Evolutionary conservation across 2,888 invertebrate genomes (phyloP).

Genomic region (Sympetrum striolatum): DNA sequence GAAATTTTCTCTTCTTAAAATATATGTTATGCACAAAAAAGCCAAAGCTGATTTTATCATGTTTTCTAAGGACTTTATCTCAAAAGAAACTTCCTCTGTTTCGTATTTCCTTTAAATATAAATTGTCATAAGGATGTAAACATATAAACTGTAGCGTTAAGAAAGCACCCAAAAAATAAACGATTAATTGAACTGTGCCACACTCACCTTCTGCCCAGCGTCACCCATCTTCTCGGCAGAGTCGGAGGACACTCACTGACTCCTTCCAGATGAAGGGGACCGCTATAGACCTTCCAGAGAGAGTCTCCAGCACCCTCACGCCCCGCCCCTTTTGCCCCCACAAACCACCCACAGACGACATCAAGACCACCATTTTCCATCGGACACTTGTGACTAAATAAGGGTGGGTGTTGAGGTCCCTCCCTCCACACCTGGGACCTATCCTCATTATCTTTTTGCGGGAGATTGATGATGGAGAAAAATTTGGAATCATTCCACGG

Average conservation of each 20-base stretch:
- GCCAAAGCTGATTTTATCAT: too few relatives aligned
- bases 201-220: neutral
- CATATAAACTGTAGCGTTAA: too few relatives aligned
- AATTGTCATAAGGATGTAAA: too few relatives aligned
- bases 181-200: too few relatives aligned
- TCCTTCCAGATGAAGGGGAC: neutral
- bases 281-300: neutral
- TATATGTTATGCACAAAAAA: too few relatives aligned
- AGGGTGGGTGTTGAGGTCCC: constrained; percentile 10
- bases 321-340: neutral
- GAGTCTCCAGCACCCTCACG: neutral
- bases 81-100: too few relatives aligned
- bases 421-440: neutral
- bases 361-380: constrained; percentile 1
- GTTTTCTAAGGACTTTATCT: too few relatives aligned
- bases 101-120: too few relatives aligned
- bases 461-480: neutral
- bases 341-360: neutral
- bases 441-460: constrained; percentile 2
- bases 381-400: constrained; percentile 18
- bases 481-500: constrained; percentile 11
- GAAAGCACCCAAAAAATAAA: too few relatives aligned
- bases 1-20: too few relatives aligned
- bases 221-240: constrained; percentile 17
- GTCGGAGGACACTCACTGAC: constrained; percentile 12